Percentiles rank a stretch among this genome's conserved stretches.
Conservation (phyloP, 2,113 vertebrate species). For the Crypturellus undulatus region DNA sequence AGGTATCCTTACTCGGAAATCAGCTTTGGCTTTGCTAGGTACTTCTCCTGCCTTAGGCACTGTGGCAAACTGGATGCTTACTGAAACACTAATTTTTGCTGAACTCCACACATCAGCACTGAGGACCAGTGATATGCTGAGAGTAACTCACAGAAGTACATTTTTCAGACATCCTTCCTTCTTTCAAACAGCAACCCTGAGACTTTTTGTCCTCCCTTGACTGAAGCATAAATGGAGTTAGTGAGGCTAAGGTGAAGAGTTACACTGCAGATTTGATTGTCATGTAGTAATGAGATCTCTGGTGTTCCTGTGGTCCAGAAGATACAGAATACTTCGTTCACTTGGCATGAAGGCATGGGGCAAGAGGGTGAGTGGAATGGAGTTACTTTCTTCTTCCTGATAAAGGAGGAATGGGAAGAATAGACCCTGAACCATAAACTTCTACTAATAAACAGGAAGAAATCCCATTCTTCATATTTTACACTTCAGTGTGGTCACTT, state of each 20-base stretch:
- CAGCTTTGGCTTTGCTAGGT: background rate
- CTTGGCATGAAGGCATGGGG: background rate
- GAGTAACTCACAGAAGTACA: background rate
- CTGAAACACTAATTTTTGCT: background rate
- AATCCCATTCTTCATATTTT: background rate
- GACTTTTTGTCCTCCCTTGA: background rate
- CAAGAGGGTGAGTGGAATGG: background rate
- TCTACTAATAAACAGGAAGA: background rate
- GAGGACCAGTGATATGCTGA: background rate
- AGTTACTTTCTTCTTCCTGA: background rate
- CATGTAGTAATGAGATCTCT: background rate
- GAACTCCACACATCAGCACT: background rate
- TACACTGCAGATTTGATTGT: background rate
- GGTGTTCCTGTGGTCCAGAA: background rate
- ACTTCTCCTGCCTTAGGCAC: background rate
- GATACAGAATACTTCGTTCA: background rate
- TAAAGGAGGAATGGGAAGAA: background rate
- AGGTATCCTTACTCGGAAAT: background rate
- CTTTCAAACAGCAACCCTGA: background rate
- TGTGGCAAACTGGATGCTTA: background rate
- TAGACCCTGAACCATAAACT: background rate
- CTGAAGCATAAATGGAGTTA: background rate
- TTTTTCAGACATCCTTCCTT: background rate
- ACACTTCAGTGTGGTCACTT: background rate
- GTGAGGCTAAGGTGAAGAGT: background rate